Evolutionary conservation across 53 echinoderm and acorn worm species (phyloP).

Genomic region (Stichopus horrens): DNA sequence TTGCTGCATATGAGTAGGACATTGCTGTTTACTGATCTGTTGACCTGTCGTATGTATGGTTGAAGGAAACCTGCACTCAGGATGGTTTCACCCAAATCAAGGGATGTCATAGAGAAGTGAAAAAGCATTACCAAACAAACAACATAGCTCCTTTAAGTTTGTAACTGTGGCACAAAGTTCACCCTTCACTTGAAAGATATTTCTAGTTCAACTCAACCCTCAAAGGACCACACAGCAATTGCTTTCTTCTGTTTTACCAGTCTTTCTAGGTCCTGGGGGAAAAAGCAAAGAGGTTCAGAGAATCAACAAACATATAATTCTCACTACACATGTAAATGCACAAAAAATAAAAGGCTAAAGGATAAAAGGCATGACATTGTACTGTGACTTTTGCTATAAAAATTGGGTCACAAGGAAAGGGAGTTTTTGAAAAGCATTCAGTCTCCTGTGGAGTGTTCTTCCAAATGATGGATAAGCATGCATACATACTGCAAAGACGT

Average conservation of each 20-base stretch:
- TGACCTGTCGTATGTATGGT: background rate
- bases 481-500: too few relatives aligned
- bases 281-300: background rate
- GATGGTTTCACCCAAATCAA: background rate
- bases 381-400: too few relatives aligned
- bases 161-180: constrained; percentile 18
- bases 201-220: constrained; percentile 15
- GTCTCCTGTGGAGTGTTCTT: too few relatives aligned
- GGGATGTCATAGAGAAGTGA: background rate
- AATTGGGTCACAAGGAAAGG: too few relatives aligned
- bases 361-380: too few relatives aligned
- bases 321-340: too few relatives aligned
- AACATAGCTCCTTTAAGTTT: constrained; percentile 1
- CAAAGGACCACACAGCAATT: constrained; percentile 94
- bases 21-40: background rate
- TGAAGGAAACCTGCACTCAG: background rate
- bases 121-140: constrained; percentile 14
- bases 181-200: background rate
- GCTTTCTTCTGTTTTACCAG: constrained; percentile 96
- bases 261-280: constrained; percentile 86
- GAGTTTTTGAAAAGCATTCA: too few relatives aligned
- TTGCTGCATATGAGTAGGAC: background rate
- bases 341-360: too few relatives aligned
- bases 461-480: too few relatives aligned
- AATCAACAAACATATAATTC: background rate